These are phyloP conservation scores for Bellardia pandia DNA, from an alignment of 2,888 invertebrate species.

Conservation along the genomic window DNA sequence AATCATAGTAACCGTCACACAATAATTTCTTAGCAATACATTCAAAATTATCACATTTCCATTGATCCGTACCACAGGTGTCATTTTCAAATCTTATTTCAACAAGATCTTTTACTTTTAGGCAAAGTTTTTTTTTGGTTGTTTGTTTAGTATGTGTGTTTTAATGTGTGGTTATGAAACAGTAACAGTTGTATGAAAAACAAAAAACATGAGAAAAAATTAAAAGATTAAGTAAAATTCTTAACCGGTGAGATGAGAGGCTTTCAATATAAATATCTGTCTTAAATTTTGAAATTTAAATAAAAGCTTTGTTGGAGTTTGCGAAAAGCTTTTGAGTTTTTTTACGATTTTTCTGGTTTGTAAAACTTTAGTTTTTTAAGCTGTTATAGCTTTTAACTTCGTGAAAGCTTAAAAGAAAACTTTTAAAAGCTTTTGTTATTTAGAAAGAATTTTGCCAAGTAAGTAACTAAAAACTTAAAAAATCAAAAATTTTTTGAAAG, in stretches of 20 bases:
- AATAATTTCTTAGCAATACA: conserved; percentile 86
- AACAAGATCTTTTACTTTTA: conserved; percentile 71
- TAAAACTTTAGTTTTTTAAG: too few relatives aligned
- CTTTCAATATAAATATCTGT: too few relatives aligned
- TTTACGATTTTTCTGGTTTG: too few relatives aligned
- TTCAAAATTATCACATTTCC: conserved; percentile 87
- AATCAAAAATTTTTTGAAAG: too few relatives aligned
- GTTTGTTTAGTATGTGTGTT: conserved; percentile 53
- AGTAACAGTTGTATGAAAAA: conserved; percentile 39
- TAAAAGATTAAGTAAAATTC: background rate
- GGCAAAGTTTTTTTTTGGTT: conserved; percentile 57
- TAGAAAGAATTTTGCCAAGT: too few relatives aligned
- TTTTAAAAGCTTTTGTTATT: background rate
- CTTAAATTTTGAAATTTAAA: too few relatives aligned
- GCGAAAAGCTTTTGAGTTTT: background rate
- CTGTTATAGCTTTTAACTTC: too few relatives aligned
- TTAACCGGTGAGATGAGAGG: too few relatives aligned
- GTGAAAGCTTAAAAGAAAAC: background rate
- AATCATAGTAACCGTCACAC: conserved; percentile 87
- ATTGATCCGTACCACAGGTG: conserved; percentile 83
- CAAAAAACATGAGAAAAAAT: conserved; percentile 24
- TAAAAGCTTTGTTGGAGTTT: too few relatives aligned
- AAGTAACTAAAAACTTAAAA: too few relatives aligned
- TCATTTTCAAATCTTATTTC: conserved; percentile 71
- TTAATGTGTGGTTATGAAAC: conserved; percentile 7